Base-by-base conservation (phyloP, 2,797 vertebrate genomes). In the Harpagifer antarcticus region DNA sequence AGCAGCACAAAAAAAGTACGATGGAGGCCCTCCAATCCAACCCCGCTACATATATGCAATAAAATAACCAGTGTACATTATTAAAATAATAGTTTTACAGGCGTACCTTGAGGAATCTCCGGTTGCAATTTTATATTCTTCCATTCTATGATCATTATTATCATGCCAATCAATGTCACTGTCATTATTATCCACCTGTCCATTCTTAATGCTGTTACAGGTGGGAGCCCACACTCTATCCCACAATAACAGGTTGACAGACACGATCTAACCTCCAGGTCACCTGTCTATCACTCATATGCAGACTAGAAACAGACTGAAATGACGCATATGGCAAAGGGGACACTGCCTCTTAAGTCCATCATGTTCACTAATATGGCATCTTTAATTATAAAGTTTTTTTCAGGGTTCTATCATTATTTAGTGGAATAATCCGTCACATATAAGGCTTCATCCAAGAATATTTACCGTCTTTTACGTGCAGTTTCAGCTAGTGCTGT, bases 181-280 rank as follows among this genome's bases (percentile, higher is more conserved):
- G 43, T 59, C 68, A 81, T 62, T 74, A 68, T 72, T 54, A 72
- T 60, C 44, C 33, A 65, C 44, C 45, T 10, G 0, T 40, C 49
- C 17, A 12, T 49, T 52, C 19, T 17, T 14, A 10, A 53, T 37
- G 43, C 49, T 55, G 31, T 16, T 57, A 12, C n/a, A 2, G 15
- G 17, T 40, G 10, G 60, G 1, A 64, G 49, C 44, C 56, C 70
- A 72, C 16, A 27, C 50, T 9, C 19, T 50, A 15, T 48, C 37
- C 14, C 23, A 31, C 5, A 10, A 43, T 17, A 37, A 37, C 9
- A 27, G 16, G 27, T 3, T 43, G 13, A 60, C 55, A 58, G 31
- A 57, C 54, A 54, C 43, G 16, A 31, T 40, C 16, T 20, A 42
- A 49, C 44, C 73, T 44, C 11, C 7, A 54, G 63, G 56, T 62